Evolutionary conservation across 2,797 vertebrate genomes (phyloP).

Genomic region (Mus spretus): DNA sequence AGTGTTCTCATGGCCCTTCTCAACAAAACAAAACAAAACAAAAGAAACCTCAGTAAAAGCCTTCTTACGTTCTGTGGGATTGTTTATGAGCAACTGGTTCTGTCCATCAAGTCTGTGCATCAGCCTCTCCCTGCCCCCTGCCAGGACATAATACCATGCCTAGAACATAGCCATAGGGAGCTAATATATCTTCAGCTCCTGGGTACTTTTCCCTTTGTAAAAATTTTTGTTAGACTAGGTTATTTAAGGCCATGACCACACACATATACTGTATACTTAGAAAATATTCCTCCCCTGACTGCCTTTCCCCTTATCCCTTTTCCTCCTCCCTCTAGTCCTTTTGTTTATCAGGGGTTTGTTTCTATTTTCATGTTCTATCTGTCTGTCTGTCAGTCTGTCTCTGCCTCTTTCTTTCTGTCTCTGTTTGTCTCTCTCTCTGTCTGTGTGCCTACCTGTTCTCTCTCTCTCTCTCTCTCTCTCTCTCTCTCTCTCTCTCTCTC

Average conservation of each 20-base stretch:
- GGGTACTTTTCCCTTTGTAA: background rate
- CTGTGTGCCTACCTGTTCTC: background rate
- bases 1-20: background rate
- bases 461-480: background rate
- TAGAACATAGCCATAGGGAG: background rate
- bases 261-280: background rate
- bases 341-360: background rate
- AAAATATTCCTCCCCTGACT: background rate
- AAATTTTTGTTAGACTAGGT: background rate
- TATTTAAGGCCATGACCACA: background rate
- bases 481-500: background rate
- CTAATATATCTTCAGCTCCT: background rate
- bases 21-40: background rate
- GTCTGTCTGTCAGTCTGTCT: background rate
- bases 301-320: background rate
- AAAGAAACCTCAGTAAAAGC: background rate
- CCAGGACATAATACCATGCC: background rate
- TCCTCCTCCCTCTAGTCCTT: background rate
- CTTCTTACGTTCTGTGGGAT: background rate
- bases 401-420: background rate
- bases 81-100: constrained; percentile 2
- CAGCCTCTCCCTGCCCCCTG: background rate
- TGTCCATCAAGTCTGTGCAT: background rate
- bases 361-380: background rate
- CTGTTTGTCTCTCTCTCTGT: background rate